These are phyloP conservation scores for Apodemia mormo DNA, from an alignment of 2,888 invertebrate species.

Conservation along the genomic window DNA sequence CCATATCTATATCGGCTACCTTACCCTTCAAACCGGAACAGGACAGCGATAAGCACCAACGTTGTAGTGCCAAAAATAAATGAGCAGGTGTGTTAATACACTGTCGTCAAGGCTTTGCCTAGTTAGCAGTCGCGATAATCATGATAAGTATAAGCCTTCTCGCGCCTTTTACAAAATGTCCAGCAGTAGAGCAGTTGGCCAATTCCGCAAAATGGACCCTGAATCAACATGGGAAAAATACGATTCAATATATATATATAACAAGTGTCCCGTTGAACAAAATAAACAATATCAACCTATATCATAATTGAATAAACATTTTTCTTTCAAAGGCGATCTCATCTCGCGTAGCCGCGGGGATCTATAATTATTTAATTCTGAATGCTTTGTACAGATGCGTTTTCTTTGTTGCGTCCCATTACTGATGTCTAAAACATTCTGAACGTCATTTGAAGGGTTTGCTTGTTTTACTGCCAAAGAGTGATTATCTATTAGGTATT, in stretches of 20 bases:
- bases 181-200: too few relatives aligned
- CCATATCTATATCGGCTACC: too few relatives aligned
- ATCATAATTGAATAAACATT: slow-evolving; percentile 10
- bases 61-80: too few relatives aligned
- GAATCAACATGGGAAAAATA: not conserved
- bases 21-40: too few relatives aligned
- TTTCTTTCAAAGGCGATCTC: slow-evolving; percentile 16
- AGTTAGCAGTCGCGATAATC: too few relatives aligned
- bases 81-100: too few relatives aligned
- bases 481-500: not conserved
- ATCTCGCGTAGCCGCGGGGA: slow-evolving; percentile 6
- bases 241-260: not conserved
- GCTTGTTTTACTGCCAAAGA: not conserved
- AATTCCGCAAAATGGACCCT: too few relatives aligned
- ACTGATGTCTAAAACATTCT: slow-evolving; percentile 9
- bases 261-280: not conserved
- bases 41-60: too few relatives aligned
- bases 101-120: too few relatives aligned
- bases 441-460: not conserved
- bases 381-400: slow-evolving; percentile 6
- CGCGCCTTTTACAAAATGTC: too few relatives aligned
- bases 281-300: slow-evolving; percentile 11
- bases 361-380: slow-evolving; percentile 17
- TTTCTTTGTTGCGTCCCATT: not conserved
- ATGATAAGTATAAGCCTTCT: too few relatives aligned